Evolutionary conservation across 2,888 invertebrate genomes (phyloP).

Genomic region (Zygaena filipendulae): DNA sequence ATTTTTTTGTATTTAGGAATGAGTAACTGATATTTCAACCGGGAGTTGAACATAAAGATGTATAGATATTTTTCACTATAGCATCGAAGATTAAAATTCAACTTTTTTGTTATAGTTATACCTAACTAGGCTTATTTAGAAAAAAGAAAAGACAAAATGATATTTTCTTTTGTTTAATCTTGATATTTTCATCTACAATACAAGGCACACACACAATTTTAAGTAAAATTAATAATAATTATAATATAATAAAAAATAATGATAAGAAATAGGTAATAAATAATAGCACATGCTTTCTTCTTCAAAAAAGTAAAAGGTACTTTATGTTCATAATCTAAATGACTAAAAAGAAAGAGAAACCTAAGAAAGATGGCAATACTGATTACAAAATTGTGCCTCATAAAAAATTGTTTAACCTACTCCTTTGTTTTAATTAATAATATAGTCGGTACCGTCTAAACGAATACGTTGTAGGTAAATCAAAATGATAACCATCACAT

Average conservation of each 20-base stretch:
- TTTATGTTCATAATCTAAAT: slow-evolving; percentile 11
- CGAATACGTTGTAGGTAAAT: neutral
- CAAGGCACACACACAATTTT: slow-evolving; percentile 77
- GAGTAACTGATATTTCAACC: no score
- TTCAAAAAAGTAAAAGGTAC: no score
- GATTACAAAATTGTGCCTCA: neutral
- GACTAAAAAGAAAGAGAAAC: slow-evolving; percentile 25
- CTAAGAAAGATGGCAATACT: slow-evolving; percentile 18
- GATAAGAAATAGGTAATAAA: slow-evolving; percentile 38
- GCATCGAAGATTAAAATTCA: no score
- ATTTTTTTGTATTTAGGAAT: no score
- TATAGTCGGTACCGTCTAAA: neutral
- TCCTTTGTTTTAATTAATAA: neutral
- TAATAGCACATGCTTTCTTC: slow-evolving; percentile 54
- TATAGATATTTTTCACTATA: no score
- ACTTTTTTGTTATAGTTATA: no score
- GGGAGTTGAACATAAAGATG: no score
- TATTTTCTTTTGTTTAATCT: slow-evolving; percentile 71
- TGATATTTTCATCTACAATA: slow-evolving; percentile 73
- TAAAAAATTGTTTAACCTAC: neutral
- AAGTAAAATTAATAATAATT: slow-evolving; percentile 61
- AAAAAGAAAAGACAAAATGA: slow-evolving; percentile 45
- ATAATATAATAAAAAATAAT: slow-evolving; percentile 45
- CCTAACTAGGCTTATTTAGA: no score
- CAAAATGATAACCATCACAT: slow-evolving; percentile 37